Evolutionary conservation across 1,140 invertebrate genomes (phyloP), one percentile per base, ranked within the genome.

Genomic region (Drosophila willistoni): DNA sequence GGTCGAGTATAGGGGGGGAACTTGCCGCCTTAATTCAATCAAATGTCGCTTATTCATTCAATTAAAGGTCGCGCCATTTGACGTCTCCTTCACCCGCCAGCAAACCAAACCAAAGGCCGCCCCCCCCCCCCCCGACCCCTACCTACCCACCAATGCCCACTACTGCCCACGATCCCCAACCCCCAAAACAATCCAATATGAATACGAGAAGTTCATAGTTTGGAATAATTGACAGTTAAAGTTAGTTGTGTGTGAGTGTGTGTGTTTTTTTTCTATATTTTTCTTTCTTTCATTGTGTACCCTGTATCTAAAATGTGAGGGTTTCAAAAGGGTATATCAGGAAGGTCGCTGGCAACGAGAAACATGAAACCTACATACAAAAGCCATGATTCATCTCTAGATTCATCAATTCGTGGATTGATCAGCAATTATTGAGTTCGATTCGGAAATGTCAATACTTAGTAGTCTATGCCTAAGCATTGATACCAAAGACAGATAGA

Each of bases 21-120:
- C 57, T 56, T 51, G 47, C 59, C 78, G 74, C 70, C 69, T 90
- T 90, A 90, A 90, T 87, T 90, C 74, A 90, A 90, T 90, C 82
- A 90, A 90, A 90, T 83, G 87, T 81, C 87, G 83, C 87, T 90
- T 90, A 90, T 90, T 90, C 87, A 90, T 90, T 90, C 87, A 90
- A 90, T 90, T 90, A 90, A 90, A 90, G 87, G 87, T 90, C 87
- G 87, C 72, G 87, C 84, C 84, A 84, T 89, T 89, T 89, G 85
- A 89, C 84, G 67, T 75, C 67, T 68, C 80, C 74, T 80, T 66
- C 17, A 51, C 59, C 39, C 36, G 62, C 36, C 22, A 22, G 42
- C 12, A 12, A 42, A 42, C 42, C 42, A n/a, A 44, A 12, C 13
- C n/a, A 47, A 47, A 36, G 2, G 1, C 44, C 44, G 17, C 7